Evolutionary conservation across 2,797 vertebrate species (phyloP), one percentile per base, ranked within the genome.

Genomic region (Parotocinclus haroldoi): DNA sequence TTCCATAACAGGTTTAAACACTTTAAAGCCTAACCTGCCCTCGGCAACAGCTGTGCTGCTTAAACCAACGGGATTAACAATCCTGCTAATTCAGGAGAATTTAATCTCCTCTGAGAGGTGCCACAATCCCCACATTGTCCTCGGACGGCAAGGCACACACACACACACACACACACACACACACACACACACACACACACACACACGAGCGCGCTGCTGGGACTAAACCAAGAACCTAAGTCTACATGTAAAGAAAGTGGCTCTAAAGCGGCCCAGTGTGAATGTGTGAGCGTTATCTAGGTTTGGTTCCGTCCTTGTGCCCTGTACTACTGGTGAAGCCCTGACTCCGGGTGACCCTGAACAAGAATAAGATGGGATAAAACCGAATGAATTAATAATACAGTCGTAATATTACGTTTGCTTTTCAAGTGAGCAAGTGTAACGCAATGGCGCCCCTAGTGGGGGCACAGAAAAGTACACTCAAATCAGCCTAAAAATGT

Each of bases 51-150:
- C 77, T 75, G 63, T 71, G 79, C 84, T 83, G 84, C 63, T 90
- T 88, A 89, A 89, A 90, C 79, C 81, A 72, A 66, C 73, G 81
- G n/a, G 88, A 91, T 89, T 88, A 90, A 80, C 46, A 12, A 60
- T 42, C 55, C 63, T 60, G 57, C 51, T 63, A 74, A 78, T 69
- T 82, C 76, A 82, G 76, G 79, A 81, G 81, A 81, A 70, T 86
- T 64, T 77, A 80, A 76, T 74, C 79, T 87, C 82, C 78, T 76
- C 78, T 69, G 84, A 83, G 83, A 87, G 81, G 81, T 81, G 80
- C 85, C 72, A 88, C 86, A 81, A 81, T 85, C 88, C 85, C 81
- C 79, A 78, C 78, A 76, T 68, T 61, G 79, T 82, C 86, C 85
- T 84, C 70, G 72, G 79, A 69, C 73, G 64, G 69, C 53, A 19